Conservation (phyloP, 2,797 vertebrate genomes). For the Mus caroli region DNA sequence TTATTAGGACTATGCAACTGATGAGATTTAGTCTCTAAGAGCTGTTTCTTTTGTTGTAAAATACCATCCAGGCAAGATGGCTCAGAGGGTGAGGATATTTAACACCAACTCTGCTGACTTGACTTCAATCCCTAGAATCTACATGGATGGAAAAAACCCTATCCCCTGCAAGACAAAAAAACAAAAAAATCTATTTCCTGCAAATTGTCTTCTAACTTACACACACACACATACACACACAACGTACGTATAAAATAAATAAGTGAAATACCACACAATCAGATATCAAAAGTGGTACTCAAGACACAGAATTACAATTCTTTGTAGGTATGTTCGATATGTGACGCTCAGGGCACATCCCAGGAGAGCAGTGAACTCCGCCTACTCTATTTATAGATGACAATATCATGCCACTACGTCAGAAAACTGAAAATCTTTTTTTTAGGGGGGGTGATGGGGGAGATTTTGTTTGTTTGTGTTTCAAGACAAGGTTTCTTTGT, state of each 20-base stretch:
- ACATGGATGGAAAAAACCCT: neutral
- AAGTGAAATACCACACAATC: neutral
- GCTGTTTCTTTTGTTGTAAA: constrained; percentile 54
- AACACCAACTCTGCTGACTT: neutral
- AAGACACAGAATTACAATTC: neutral
- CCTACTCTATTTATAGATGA: neutral
- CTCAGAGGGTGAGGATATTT: neutral
- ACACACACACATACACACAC: neutral
- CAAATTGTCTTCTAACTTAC: neutral
- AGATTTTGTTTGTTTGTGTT: neutral
- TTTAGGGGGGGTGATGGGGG: neutral
- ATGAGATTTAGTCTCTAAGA: constrained; percentile 58
- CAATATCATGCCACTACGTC: neutral
- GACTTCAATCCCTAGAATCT: neutral
- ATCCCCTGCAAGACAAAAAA: neutral
- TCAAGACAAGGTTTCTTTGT: neutral
- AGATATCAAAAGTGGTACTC: neutral
- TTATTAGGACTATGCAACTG: constrained; percentile 67
- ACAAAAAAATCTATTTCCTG: neutral
- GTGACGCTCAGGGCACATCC: neutral
- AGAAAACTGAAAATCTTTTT: neutral
- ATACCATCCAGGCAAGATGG: constrained; percentile 35
- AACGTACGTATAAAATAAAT: neutral
- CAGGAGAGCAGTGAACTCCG: neutral
- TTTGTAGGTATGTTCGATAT: neutral